Percentiles rank a stretch among this genome's conserved stretches.
Evolutionary conservation across 2,113 vertebrate species (phyloP).

Genomic region (Ceyx melanurus): DNA sequence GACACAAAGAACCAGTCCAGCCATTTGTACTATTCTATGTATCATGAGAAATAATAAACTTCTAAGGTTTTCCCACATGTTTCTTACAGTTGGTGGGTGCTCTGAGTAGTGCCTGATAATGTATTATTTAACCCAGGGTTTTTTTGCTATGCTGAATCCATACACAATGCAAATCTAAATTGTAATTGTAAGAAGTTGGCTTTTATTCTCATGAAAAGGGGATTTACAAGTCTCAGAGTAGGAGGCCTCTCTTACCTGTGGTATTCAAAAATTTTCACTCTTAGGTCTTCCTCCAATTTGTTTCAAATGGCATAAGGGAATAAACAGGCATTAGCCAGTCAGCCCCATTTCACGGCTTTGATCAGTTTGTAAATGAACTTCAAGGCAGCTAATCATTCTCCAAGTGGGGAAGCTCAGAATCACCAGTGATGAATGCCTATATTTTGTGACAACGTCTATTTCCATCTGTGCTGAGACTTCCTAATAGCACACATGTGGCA

Average conservation of each 20-base stretch:
- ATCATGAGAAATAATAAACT: not conserved
- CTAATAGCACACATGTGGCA: constrained; percentile 27
- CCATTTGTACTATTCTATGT: not conserved
- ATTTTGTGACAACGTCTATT: constrained; percentile 14
- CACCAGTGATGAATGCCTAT: not conserved
- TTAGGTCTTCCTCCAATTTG: constrained; percentile 1
- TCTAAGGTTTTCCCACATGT: not conserved
- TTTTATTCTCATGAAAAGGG: not conserved
- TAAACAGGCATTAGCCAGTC: not conserved
- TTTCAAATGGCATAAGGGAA: constrained; percentile 7
- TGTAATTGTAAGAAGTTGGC: not conserved
- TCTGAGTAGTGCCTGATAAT: not conserved
- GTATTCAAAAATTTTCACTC: not conserved
- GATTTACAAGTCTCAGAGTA: not conserved
- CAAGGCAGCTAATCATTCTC: not conserved
- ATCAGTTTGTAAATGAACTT: constrained; percentile 38
- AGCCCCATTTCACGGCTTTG: not conserved
- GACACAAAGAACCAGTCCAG: not conserved
- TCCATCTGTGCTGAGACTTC: constrained; percentile 4
- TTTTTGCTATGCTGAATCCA: not conserved
- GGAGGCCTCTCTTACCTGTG: not conserved
- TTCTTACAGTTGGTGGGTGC: not conserved
- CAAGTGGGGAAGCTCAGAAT: not conserved
- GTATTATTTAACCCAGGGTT: not conserved
- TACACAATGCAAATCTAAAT: not conserved